A percentile compares a stretch with the other conserved stretches of the same genome.
phyloP scores from a whole-genome alignment of 1,140 invertebrate species.

The Plodia interpunctella region DNA sequence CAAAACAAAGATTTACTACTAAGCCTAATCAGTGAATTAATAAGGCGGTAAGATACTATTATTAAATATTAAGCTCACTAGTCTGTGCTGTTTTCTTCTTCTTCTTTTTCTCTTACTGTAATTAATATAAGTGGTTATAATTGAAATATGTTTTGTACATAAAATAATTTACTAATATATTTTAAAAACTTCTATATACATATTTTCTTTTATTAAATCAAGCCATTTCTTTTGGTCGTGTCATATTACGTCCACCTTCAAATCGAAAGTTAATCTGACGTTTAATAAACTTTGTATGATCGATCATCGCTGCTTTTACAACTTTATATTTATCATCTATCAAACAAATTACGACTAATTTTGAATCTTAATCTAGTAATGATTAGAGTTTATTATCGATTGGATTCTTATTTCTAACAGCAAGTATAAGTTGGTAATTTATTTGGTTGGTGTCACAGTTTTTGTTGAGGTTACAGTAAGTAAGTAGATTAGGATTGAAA shows the following conservation, averaged over 20 bases:
- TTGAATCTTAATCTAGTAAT: constrained; percentile 24
- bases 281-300: constrained; percentile 56
- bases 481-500: constrained; percentile 30
- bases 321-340: constrained; percentile 20
- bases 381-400: constrained; percentile 21
- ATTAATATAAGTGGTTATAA: no score
- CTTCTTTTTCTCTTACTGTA: no score
- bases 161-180: no score
- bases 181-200: background rate
- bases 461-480: constrained; percentile 43
- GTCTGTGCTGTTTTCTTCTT: no score
- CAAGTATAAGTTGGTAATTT: constrained; percentile 16
- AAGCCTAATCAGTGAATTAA: no score
- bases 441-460: constrained; percentile 40
- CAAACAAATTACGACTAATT: constrained; percentile 8
- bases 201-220: background rate
- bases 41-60: no score
- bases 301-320: constrained; percentile 37
- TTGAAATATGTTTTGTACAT: no score
- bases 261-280: constrained; percentile 59
- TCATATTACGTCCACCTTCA: constrained; percentile 46
- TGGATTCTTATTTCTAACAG: constrained; percentile 2
- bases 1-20: no score
- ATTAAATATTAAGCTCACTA: no score
- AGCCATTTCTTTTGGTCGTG: constrained; percentile 25